Evolutionary conservation across 1,140 invertebrate species (phyloP).

Genomic region (Zaprionus gabonicus): DNA sequence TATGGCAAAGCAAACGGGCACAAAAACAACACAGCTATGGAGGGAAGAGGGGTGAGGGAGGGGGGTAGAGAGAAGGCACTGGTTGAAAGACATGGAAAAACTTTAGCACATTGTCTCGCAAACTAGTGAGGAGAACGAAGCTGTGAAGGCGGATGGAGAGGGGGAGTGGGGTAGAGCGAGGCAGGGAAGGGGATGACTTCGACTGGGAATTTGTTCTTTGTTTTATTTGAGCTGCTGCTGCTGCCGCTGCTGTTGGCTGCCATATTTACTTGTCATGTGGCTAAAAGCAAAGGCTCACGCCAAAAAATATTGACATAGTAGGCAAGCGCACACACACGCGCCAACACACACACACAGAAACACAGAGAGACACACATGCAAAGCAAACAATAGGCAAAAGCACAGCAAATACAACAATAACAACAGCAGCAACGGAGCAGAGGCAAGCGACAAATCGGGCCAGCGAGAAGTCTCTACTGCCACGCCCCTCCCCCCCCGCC

Average conservation of each 20-base stretch:
- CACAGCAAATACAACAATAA: slow-evolving; percentile 23
- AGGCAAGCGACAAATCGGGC: slow-evolving; percentile 30
- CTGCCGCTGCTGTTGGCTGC: slow-evolving; percentile 29
- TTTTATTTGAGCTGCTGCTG: slow-evolving; percentile 40
- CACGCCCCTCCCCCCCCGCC: background rate
- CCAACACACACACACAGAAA: no score
- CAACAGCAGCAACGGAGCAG: background rate
- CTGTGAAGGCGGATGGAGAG: background rate
- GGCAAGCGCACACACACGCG: slow-evolving; percentile 40
- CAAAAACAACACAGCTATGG: slow-evolving; percentile 5
- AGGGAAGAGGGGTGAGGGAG: background rate
- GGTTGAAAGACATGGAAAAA: slow-evolving; percentile 46
- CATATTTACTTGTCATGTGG: slow-evolving; percentile 79
- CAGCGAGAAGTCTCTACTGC: slow-evolving; percentile 12
- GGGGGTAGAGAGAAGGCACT: slow-evolving; percentile 9
- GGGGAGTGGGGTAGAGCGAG: background rate
- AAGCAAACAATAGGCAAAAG: slow-evolving; percentile 73
- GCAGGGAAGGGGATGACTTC: slow-evolving; percentile 10
- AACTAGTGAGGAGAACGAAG: slow-evolving; percentile 6
- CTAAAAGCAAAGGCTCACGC: slow-evolving; percentile 80
- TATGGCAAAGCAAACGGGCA: slow-evolving; percentile 23
- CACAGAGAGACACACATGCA: slow-evolving; percentile 17
- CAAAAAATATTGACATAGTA: slow-evolving; percentile 82
- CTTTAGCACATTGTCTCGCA: slow-evolving; percentile 61
- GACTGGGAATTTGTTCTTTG: slow-evolving; percentile 67